Conservation (phyloP, 2,888 invertebrate genomes). For the Glaucopsyche alexis region DNA sequence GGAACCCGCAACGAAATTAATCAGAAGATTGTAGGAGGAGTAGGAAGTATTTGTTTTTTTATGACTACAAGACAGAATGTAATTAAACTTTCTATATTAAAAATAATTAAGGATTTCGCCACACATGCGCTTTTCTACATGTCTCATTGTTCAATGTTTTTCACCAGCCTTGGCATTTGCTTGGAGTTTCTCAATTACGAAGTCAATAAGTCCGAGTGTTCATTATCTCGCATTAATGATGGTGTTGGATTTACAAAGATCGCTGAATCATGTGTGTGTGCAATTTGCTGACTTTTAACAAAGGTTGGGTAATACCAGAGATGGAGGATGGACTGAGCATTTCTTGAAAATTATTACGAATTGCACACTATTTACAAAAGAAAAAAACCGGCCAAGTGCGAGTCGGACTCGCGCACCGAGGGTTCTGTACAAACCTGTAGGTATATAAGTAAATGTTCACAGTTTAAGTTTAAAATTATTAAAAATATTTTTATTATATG, state of each 20-base stretch:
- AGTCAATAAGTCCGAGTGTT: background rate
- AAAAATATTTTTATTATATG: too few species aligned
- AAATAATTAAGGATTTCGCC: background rate
- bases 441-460: too few species aligned
- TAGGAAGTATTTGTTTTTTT: too few species aligned
- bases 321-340: background rate
- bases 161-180: background rate
- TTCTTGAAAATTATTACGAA: too few species aligned
- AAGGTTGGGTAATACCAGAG: background rate
- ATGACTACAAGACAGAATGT: too few species aligned
- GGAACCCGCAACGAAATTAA: too few species aligned
- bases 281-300: background rate
- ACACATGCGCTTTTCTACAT: background rate
- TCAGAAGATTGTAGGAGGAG: too few species aligned
- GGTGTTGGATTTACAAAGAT: slow-evolving; percentile 2
- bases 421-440: too few species aligned
- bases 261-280: slow-evolving; percentile 15
- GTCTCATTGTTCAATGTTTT: background rate
- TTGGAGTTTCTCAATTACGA: background rate
- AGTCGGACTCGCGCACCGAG: too few species aligned
- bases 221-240: slow-evolving; percentile 10
- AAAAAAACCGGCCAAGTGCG: too few species aligned
- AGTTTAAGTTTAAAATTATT: too few species aligned
- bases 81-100: background rate
- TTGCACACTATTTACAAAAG: too few species aligned